Conservation (phyloP, 2,113 vertebrate species). For the Carollia perspicillata region DNA sequence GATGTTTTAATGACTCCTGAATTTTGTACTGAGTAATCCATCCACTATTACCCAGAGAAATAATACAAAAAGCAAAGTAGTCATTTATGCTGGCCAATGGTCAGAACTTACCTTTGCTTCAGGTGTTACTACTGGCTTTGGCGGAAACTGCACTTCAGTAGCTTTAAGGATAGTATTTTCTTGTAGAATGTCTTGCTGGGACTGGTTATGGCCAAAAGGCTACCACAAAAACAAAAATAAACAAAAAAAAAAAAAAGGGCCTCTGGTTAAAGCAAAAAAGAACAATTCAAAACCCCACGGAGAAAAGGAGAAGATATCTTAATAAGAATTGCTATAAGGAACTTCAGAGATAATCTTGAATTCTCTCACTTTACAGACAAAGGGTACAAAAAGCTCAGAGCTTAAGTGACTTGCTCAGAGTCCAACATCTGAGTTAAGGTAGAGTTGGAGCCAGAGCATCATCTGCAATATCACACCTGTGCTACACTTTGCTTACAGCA, state of each 20-base stretch:
- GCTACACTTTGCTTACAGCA: not conserved
- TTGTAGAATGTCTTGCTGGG: slow-evolving; percentile 98
- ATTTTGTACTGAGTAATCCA: not conserved
- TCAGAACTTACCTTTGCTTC: slow-evolving; percentile 95
- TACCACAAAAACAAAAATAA: slow-evolving; percentile 71
- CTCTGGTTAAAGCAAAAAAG: slow-evolving; percentile 40
- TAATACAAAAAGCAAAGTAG: not conserved
- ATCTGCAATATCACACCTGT: not conserved
- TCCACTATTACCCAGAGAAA: not conserved
- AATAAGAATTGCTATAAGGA: not conserved
- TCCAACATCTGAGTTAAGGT: not conserved
- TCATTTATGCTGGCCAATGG: not conserved
- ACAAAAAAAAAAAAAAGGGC: no score
- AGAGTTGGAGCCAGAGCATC: not conserved
- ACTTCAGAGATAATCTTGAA: not conserved
- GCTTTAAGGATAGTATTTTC: slow-evolving; percentile 99
- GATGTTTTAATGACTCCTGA: not conserved
- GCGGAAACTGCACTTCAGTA: slow-evolving; percentile 98
- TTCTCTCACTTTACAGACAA: not conserved
- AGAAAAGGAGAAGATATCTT: not conserved
- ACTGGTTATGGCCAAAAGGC: slow-evolving; percentile 99
- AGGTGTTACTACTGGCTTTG: slow-evolving; percentile 98
- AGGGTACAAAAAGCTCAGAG: not conserved
- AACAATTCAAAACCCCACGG: not conserved
- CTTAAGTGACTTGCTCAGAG: not conserved